Evolutionary conservation across 2,113 vertebrate genomes (phyloP).

Genomic region (Salvelinus alpinus): DNA sequence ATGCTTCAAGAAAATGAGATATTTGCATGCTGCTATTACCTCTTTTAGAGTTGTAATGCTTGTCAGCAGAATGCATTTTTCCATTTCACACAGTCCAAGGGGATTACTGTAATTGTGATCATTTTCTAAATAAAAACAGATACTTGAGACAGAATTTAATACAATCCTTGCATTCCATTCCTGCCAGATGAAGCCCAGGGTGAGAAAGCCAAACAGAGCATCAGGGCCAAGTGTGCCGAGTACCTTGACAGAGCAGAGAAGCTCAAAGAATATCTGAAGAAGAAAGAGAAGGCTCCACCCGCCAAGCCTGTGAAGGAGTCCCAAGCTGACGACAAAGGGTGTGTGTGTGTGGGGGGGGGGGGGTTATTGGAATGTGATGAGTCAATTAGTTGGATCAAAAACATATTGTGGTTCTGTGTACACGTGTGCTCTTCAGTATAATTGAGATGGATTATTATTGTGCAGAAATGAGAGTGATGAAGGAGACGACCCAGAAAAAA

Average conservation of each 20-base stretch:
- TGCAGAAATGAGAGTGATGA: constrained; percentile 96
- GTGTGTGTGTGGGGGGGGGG: constrained; percentile 11
- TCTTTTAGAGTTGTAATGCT: background rate
- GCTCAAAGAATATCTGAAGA: constrained; percentile 93
- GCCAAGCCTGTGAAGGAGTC: constrained; percentile 91
- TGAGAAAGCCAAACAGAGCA: constrained; percentile 92
- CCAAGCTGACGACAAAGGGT: constrained; percentile 93
- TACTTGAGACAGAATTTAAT: too few relatives aligned
- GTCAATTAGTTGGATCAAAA: background rate
- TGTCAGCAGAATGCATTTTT: background rate
- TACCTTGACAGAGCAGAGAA: constrained; percentile 96
- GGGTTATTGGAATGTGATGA: constrained; percentile 7
- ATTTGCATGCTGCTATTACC: background rate
- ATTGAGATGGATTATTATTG: background rate
- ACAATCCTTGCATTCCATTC: constrained; percentile 2
- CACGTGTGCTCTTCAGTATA: background rate
- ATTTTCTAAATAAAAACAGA: too few relatives aligned
- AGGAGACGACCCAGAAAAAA: constrained; percentile 93
- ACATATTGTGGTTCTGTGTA: background rate
- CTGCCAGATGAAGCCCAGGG: constrained; percentile 93
- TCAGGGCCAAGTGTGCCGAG: constrained; percentile 88
- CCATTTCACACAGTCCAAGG: too few relatives aligned
- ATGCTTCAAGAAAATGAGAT: constrained; percentile 50
- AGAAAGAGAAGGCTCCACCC: constrained; percentile 82
- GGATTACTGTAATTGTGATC: too few relatives aligned